Evolutionary conservation across 2,888 invertebrate species (phyloP).

Genomic region (Lasioglossum marginatum): DNA sequence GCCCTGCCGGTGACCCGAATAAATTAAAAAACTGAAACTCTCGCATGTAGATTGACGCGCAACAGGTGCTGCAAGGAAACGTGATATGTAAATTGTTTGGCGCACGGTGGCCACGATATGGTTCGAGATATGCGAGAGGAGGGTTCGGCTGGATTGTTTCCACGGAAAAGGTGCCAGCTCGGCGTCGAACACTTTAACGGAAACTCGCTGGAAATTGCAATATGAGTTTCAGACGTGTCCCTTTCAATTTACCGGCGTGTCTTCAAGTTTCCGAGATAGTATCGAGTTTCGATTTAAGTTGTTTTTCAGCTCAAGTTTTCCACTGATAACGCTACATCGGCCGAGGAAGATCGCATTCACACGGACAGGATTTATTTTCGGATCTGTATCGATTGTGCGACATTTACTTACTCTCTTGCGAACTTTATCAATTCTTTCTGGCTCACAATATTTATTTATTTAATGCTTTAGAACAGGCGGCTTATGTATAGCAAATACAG

Average conservation of each 20-base stretch:
- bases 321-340: not conserved
- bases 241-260: constrained; percentile 9
- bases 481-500: no score
- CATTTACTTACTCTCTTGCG: not conserved
- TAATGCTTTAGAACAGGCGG: not conserved
- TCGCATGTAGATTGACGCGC: constrained; percentile 37
- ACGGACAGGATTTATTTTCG: not conserved
- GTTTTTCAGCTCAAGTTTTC: not conserved
- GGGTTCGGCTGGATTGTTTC: not conserved
- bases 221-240: constrained; percentile 15
- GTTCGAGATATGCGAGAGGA: constrained; percentile 5
- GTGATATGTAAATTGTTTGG: constrained; percentile 32
- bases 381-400: not conserved
- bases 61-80: constrained; percentile 57
- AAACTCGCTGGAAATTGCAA: constrained; percentile 13
- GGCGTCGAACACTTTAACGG: constrained; percentile 5
- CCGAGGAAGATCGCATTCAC: not conserved
- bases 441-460: not conserved
- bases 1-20: not conserved
- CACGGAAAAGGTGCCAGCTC: constrained; percentile 10
- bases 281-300: constrained; percentile 16
- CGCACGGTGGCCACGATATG: constrained; percentile 12
- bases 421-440: not conserved
- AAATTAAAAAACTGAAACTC: constrained; percentile 7
- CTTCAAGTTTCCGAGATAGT: constrained; percentile 11